Percentiles rank a stretch among this genome's conserved stretches.
Evolutionary conservation across 2,888 invertebrate species (phyloP).

Genomic region (Odontomyia ornata): DNA sequence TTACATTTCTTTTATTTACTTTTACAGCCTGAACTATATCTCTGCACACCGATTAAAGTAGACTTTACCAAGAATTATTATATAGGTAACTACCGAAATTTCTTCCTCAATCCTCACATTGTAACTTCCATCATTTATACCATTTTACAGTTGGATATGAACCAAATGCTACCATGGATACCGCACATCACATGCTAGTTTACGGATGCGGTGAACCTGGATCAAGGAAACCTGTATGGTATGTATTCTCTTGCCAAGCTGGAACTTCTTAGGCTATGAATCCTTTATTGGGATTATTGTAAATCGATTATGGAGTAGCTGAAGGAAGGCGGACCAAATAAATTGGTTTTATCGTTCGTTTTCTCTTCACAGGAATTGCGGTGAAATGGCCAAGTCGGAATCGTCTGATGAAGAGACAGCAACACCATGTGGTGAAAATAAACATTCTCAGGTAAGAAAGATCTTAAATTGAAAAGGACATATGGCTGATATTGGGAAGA

Average conservation of each 20-base stretch:
- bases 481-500: no score
- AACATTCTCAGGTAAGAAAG: slow-evolving; percentile 66
- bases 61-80: slow-evolving; percentile 80
- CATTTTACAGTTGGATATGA: slow-evolving; percentile 81
- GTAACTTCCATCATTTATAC: no score
- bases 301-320: no score
- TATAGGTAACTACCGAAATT: slow-evolving; percentile 71
- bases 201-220: slow-evolving; percentile 84
- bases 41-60: slow-evolving; percentile 90
- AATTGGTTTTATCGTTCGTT: slow-evolving; percentile 11
- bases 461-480: no score
- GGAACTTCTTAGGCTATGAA: not conserved
- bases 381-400: slow-evolving; percentile 81
- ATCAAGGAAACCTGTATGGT: slow-evolving; percentile 71
- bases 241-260: slow-evolving; percentile 57
- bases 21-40: slow-evolving; percentile 87
- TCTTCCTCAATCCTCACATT: no score
- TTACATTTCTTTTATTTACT: no score
- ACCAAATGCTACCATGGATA: slow-evolving; percentile 89
- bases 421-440: slow-evolving; percentile 79
- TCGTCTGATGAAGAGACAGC: slow-evolving; percentile 67
- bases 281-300: no score
- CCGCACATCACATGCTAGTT: slow-evolving; percentile 92
- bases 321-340: not conserved
- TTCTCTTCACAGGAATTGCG: slow-evolving; percentile 79